Evolutionary conservation across 2,113 vertebrate species (phyloP), one percentile per base, ranked within the genome.

Genomic region (Chrysemys picta): DNA sequence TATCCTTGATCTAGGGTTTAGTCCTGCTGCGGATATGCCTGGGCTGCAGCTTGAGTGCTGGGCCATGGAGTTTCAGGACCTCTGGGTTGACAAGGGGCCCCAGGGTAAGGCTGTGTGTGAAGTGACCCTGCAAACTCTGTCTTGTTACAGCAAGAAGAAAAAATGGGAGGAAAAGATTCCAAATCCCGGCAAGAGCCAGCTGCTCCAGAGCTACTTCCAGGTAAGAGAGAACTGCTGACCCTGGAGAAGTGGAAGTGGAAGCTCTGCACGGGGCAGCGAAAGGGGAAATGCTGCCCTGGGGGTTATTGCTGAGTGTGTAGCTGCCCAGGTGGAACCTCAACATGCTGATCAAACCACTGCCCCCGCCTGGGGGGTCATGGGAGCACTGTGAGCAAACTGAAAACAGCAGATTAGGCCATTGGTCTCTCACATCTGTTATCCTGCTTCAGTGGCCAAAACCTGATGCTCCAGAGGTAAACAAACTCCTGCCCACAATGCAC

Each of bases 111-210:
- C 0, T 0, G 11, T 54, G 53, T 29, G 19, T 14, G 76, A 84
- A 50, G 85, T 79, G 31, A 29, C 62, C 27, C 62, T 72, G 50
- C 69, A 82, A 88, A 22, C 10, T 50, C 57, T n/a, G 13, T 42
- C 27, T 1, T 96, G 75, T 53, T 97, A 27, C 93, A 98, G 98
- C 85, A 89, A 93, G 90, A 98, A 96, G 86, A 94, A 54, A 80
- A 93, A 93, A 79, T 98, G 98, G 98, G 94, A 98, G 42, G 97
- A 98, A 86, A 98, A 89, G 4, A 98, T 98, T 86, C 98, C 98
- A 0, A 98, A 96, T 80, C 98, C 98, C 21, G 88, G 97, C 27
- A 98, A 98, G 94, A 98, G 97, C 56, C 31, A 95, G 27, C 89
- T 98, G 56, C 98, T 97, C 79, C 96, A 97, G 82, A 85, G 25